phyloP scores from a whole-genome alignment of 1,140 invertebrate species.

The Cyclargus thomasi region DNA sequence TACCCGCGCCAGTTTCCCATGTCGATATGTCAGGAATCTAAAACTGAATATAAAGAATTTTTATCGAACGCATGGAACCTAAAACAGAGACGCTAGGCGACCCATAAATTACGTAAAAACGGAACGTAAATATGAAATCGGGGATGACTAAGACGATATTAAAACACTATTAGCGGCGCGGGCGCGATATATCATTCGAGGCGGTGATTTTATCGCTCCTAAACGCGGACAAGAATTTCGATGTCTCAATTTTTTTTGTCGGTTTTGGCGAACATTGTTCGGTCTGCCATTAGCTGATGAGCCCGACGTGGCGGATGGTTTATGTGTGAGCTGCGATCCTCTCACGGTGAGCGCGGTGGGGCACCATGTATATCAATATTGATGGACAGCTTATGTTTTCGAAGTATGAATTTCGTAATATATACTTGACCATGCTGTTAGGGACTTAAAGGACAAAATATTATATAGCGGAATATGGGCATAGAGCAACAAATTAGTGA shows the following conservation, averaged over 20 bases:
- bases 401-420: too few relatives aligned
- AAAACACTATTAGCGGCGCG: slow-evolving; percentile 69
- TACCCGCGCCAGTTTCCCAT: background rate
- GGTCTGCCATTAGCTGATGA: slow-evolving; percentile 45
- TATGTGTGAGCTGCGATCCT: slow-evolving; percentile 48
- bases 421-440: too few relatives aligned
- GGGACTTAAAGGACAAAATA: too few relatives aligned
- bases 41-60: slow-evolving; percentile 11
- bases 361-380: background rate
- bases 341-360: slow-evolving; percentile 30
- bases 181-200: slow-evolving; percentile 61
- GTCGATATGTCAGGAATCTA: background rate
- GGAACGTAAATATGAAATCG: background rate
- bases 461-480: too few relatives aligned
- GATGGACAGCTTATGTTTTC: background rate
- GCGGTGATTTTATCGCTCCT: slow-evolving; percentile 64
- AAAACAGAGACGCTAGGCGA: slow-evolving; percentile 26
- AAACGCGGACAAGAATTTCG: slow-evolving; percentile 65
- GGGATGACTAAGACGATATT: slow-evolving; percentile 65
- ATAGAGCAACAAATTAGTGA: too few relatives aligned
- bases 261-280: slow-evolving; percentile 59
- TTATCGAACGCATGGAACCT: slow-evolving; percentile 9
- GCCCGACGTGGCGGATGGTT: slow-evolving; percentile 45
- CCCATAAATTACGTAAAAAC: background rate
- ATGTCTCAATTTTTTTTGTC: slow-evolving; percentile 59